Base-by-base conservation (phyloP, 1,140 invertebrate species). In the Drosophila repletoides region DNA sequence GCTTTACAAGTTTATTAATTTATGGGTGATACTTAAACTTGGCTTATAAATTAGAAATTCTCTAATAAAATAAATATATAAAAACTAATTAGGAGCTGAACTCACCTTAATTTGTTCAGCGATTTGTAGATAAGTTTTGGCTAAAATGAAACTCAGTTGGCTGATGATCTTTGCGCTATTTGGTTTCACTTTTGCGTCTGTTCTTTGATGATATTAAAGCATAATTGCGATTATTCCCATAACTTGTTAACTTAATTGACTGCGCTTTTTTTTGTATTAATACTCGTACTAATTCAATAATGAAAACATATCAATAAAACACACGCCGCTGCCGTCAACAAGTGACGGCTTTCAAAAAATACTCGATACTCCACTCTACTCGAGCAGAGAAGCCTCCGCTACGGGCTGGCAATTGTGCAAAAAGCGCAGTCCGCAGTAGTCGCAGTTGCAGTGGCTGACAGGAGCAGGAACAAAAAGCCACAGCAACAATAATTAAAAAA, bases 301-400 rank as follows among this genome's bases (percentile, higher is more conserved):
- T 83, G 79, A 83, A 83, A 83, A 83, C 79, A 83, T 83, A 83
- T 83, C 79, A 86, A 83, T 83, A 83, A 83, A n/a, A 61, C 80
- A 74, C 77, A 83, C 66, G 36, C 53, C 45, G 64, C 70, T 53
- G 76, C 19, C 38, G 63, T 51, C 36, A 29, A 67, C 77, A 69
- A 63, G 64, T 83, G 77, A 74, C 70, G 72, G 76, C 73, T 83
- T 77, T 84, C 74, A 83, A 83, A 83, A n/a, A 83, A 70, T 68
- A 66, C 73, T 69, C 63, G 53, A 55, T 60, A 63, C 43, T 65
- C 43, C 53, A 61, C 49, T 73, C 61, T 22, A 9, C n/a, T 33
- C 34, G 22, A 67, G 45, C 28, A 10, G 26, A n/a, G n/a, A n/a
- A n/a, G n/a, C n/a, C 34, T 34, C 15, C 19, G 59, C 71, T 70